Conservation (phyloP, 2,113 vertebrate genomes). For the Irena cyanogastra region DNA sequence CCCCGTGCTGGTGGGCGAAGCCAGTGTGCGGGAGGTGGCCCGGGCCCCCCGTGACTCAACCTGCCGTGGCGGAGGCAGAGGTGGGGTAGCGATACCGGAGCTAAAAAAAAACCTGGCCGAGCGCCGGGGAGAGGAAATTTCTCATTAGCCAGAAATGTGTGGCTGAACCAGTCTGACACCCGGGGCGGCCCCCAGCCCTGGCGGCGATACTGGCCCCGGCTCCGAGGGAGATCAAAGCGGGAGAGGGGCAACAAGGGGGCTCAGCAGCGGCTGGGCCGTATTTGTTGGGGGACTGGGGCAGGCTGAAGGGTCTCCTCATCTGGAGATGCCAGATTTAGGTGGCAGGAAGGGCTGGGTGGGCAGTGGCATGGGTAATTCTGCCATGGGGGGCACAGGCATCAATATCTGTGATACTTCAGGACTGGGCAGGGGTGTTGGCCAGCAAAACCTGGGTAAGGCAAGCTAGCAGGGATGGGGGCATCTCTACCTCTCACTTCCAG, state of each 20-base stretch:
- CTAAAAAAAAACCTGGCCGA: conserved; percentile 18
- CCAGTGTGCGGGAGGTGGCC: background rate
- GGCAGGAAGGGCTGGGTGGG: background rate
- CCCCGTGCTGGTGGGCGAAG: background rate
- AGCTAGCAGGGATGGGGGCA: fast-evolving
- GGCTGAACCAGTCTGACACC: conserved; percentile 56
- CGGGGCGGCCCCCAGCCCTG: background rate
- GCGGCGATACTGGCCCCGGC: background rate
- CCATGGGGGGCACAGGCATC: background rate
- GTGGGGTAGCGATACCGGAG: conserved; percentile 52
- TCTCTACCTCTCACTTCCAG: fast-evolving
- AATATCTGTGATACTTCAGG: background rate
- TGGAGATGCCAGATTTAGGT: background rate
- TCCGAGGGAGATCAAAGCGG: background rate
- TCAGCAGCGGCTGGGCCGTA: background rate
- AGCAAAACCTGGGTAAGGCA: fast-evolving
- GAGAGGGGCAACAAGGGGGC: background rate
- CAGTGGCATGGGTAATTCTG: background rate
- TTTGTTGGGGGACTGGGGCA: background rate
- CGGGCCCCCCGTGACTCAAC: conserved; percentile 19
- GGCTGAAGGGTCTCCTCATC: background rate
- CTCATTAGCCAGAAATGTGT: conserved; percentile 64
- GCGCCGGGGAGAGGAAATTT: conserved; percentile 35
- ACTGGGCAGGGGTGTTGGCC: background rate
- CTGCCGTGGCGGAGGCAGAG: background rate